These are phyloP conservation scores for Prunella himalayana DNA, from an alignment of 2,113 vertebrate species.

Conservation along the genomic window DNA sequence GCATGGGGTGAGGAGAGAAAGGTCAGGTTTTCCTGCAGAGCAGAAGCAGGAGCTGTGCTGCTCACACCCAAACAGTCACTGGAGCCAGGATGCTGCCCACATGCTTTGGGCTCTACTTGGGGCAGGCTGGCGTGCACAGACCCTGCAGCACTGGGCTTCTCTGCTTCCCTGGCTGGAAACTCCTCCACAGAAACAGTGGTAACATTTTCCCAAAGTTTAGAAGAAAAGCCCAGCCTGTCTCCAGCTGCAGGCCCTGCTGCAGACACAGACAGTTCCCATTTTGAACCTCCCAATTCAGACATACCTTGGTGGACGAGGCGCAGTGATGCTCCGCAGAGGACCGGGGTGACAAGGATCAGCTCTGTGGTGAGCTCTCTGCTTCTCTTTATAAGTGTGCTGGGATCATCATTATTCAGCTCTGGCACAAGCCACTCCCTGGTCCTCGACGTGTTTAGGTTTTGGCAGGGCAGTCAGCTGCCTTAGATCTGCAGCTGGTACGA, in stretches of 20 bases:
- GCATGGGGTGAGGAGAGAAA: background rate
- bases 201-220: background rate
- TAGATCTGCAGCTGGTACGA: slow-evolving; percentile 24
- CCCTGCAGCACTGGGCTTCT: background rate
- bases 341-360: background rate
- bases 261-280: background rate
- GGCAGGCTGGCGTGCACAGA: background rate
- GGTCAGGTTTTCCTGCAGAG: background rate
- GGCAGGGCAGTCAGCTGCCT: slow-evolving; percentile 30
- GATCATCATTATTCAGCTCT: slow-evolving; percentile 24
- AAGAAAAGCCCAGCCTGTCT: background rate
- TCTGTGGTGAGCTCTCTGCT: background rate
- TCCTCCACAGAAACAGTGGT: rapidly evolving
- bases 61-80: background rate
- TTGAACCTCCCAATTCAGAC: background rate
- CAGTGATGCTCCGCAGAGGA: background rate
- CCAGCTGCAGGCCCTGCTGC: rapidly evolving
- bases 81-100: background rate
- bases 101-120: background rate
- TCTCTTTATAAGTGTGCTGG: background rate
- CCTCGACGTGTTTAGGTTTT: background rate
- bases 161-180: background rate
- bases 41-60: background rate
- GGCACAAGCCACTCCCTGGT: slow-evolving; percentile 50
- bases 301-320: background rate